Evolutionary conservation across 2,888 invertebrate genomes (phyloP), one percentile per base, ranked within the genome.

Genomic region (Lasius fuliginosus): DNA sequence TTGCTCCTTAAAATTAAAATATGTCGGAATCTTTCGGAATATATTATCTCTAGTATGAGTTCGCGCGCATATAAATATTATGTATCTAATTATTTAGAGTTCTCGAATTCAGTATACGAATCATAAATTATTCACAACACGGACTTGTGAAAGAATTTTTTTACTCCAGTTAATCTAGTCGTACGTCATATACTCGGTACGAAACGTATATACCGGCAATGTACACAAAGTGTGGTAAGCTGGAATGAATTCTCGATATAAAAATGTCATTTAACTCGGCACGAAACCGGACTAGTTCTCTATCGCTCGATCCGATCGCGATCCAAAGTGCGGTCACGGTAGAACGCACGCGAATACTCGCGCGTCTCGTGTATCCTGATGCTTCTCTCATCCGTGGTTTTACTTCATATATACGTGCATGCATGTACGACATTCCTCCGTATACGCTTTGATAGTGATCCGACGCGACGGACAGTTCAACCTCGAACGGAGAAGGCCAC

Each of bases 401-500:
- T 42, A 46, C 87, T 36, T 5, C 36, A 5, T 36, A 68, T 69
- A 58, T 42, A 36, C 56, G 56, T 27, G 53, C 77, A 30, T 68
- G 60, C 87, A 83, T 82, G 74, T 83, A 76, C 85, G 81, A 68
- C 82, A 83, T 87, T 85, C 85, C 84, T 82, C 85, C 36, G 6
- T 36, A 85, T 86, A 82, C 65, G 83, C 75, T 85, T 85, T 62
- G 87, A 89, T 89, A 86, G 69, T 86, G 83, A 89, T 89, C 88
- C 83, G 64, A 58, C 68, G 40, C 82, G 87, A 88, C 84, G 77
- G 82, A 89, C 84, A 87, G 76, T 85, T 84, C 86, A 89, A 83
- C 88, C 92, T 91, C 90, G 89, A 89, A 84, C 85, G 88, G 87
- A 86, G 89, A 92, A 92, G 91, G 92, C 88, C 92, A 87, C 86